phyloP scores from a whole-genome alignment of 2,797 vertebrate genomes.

The Urophycis tenuis region DNA sequence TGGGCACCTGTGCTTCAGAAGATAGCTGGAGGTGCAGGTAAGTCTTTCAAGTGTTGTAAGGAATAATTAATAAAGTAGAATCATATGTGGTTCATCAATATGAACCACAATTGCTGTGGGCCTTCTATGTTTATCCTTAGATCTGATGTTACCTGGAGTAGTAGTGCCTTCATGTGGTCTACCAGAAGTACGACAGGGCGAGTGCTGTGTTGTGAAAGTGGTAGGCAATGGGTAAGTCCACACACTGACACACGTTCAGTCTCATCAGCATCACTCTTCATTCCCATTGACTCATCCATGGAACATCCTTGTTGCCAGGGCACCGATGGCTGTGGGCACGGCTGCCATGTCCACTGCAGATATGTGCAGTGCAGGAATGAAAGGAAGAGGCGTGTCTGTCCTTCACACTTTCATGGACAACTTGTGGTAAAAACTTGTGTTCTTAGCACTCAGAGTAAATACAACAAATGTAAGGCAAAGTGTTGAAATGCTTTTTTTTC shows the following conservation, averaged over 20 bases:
- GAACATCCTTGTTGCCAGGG: constrained; percentile 63
- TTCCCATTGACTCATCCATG: background rate
- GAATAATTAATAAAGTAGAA: background rate
- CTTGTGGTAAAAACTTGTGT: constrained; percentile 77
- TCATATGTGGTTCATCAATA: background rate
- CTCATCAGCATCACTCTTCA: background rate
- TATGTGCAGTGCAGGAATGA: constrained; percentile 84
- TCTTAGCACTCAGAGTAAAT: background rate
- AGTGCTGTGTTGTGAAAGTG: constrained; percentile 79
- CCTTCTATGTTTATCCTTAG: constrained; percentile 56
- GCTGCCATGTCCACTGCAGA: constrained; percentile 77
- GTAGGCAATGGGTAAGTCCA: constrained; percentile 78
- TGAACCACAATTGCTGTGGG: background rate
- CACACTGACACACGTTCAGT: background rate
- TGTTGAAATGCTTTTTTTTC: background rate
- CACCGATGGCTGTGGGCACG: constrained; percentile 84
- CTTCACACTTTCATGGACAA: constrained; percentile 88
- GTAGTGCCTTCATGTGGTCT: constrained; percentile 79
- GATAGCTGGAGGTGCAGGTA: constrained; percentile 89
- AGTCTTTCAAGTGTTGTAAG: background rate
- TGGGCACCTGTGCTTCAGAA: constrained; percentile 91
- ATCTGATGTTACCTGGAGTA: constrained; percentile 96
- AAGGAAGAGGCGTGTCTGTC: constrained; percentile 87
- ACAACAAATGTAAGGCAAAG: background rate
- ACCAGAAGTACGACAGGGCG: constrained; percentile 76